Percentiles rank a stretch among this genome's conserved stretches.
Conservation (phyloP, 2,797 vertebrate species). For the Perdix hodgsoniae region DNA sequence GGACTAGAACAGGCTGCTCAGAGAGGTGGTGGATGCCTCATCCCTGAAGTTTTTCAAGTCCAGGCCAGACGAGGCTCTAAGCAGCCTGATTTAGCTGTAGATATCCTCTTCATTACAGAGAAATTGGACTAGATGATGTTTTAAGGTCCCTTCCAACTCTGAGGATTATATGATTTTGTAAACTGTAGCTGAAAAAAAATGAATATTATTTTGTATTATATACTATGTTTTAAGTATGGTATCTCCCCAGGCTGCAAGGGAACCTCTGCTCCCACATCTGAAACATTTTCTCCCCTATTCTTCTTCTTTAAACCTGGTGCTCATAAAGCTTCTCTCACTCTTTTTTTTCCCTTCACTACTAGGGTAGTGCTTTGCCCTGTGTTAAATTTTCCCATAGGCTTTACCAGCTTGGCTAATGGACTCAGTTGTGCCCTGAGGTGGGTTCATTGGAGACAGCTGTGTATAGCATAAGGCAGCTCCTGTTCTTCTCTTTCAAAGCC, state of each 20-base stretch:
- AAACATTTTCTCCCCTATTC: not conserved
- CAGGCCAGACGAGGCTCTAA: too few species aligned
- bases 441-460: fast-evolving
- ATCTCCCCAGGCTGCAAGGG: not conserved
- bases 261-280: fast-evolving
- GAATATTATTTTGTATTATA: not conserved
- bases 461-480: fast-evolving
- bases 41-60: too few species aligned
- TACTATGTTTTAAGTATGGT: fast-evolving
- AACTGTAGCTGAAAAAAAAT: not conserved
- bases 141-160: too few species aligned
- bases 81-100: too few species aligned
- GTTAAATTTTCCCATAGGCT: fast-evolving
- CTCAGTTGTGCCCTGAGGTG: fast-evolving
- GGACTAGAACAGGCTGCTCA: too few species aligned
- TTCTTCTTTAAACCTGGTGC: fast-evolving
- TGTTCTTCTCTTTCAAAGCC: fast-evolving
- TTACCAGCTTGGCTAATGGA: fast-evolving
- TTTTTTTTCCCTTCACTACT: too few species aligned
- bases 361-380: fast-evolving
- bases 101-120: too few species aligned
- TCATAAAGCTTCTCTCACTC: not conserved
- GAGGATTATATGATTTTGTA: too few species aligned
- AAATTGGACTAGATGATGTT: too few species aligned
- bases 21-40: too few species aligned